Evolutionary conservation across 2,113 vertebrate species (phyloP), one percentile per base, ranked within the genome.

Genomic region (Ceratotherium simum): DNA sequence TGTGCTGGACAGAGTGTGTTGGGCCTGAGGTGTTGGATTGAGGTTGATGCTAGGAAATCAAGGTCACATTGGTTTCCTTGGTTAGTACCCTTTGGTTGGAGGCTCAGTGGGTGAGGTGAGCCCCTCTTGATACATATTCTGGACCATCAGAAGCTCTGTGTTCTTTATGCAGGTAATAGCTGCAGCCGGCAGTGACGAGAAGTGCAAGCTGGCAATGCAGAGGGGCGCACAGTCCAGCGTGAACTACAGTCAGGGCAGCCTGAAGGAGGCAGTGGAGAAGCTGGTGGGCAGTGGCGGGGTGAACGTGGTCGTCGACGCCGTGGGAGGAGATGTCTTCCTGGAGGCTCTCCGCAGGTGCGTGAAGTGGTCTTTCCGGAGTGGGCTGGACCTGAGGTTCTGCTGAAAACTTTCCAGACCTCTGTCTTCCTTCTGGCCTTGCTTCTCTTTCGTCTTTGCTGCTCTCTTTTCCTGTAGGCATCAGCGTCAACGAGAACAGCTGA

Each of bases 261-360:
- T 98, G 95, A 98, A 91, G 89, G 98, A 98, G 33, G 97, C 98
- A 5, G 81, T 87, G 75, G 94, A 95, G 83, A 78, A 75, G n/a
- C 94, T 98, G 84, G 86, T 83, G 39, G 97, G 90, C 31, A 78
- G 64, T 27, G 73, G 27, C 2, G 91, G 97, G 2, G 96, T 98
- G 60, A 5, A 96, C 0, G 85, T 98, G 83, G 96, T 62, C 18
- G 31, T 96, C 0, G 58, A 98, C 60, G 95, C 94, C 0, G 90
- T 98, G 29, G 91, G 94, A 27, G 97, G 97, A 13, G 96, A 98
- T 2, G 0, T 96, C 70, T 98, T 98, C 97, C 97, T 97, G 33
- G 80, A 96, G 56, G 95, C 97, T 21, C 92, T 98, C 36, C 91
- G 64, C 91, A 98, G 95, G 83, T 97, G 17, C 0, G 3, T 67